Percentiles rank a stretch among this genome's conserved stretches.
Evolutionary conservation across 1,140 invertebrate species (phyloP).

Genomic region (Papilio polyxenes): DNA sequence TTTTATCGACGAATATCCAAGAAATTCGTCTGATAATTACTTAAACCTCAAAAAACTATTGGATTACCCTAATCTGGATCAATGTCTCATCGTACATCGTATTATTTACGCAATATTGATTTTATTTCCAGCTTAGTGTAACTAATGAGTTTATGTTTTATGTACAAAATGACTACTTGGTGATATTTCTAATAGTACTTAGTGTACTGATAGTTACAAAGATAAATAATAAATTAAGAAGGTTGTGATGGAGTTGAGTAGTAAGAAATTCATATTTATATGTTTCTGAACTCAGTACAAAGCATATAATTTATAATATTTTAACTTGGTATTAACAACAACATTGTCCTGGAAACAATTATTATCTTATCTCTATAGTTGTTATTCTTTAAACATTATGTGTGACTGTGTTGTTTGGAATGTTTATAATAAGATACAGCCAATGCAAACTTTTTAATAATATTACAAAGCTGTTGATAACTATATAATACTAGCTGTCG

Average conservation of each 20-base stretch:
- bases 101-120: neutral
- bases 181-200: neutral
- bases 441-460: neutral
- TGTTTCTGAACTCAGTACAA: neutral
- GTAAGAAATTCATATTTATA: no score
- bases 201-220: no score
- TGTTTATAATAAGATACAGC: neutral
- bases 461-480: neutral
- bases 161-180: neutral
- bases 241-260: no score
- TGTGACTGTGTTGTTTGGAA: neutral
- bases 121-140: neutral
- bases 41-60: neutral
- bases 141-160: neutral
- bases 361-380: neutral
- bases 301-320: neutral
- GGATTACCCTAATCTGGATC: neutral
- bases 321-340: neutral
- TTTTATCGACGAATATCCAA: neutral
- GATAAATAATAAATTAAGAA: no score
- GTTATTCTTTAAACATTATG: neutral
- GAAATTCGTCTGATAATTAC: neutral
- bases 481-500: neutral
- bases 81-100: neutral
- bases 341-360: neutral